A percentile compares a stretch with the other conserved stretches of the same genome.
Evolutionary conservation across 2,888 invertebrate genomes (phyloP).

Genomic region (Ctenicera cuprea): DNA sequence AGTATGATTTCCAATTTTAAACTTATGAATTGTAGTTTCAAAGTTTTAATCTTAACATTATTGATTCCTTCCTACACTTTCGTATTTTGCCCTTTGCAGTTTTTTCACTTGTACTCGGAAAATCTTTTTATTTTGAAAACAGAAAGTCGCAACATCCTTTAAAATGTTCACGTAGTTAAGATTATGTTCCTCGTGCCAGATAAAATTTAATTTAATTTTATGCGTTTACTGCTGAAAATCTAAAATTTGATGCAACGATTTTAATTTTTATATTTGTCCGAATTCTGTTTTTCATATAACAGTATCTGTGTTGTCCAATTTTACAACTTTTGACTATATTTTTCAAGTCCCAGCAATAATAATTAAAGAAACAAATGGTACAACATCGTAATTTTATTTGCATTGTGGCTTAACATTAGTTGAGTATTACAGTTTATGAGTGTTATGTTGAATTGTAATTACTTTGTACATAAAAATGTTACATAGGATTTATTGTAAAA

Average conservation of each 20-base stretch:
- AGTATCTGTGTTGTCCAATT: conserved; percentile 44
- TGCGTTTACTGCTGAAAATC: conserved; percentile 12
- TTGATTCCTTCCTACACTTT: too few relatives aligned
- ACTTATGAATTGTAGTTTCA: too few relatives aligned
- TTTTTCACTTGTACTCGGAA: too few relatives aligned
- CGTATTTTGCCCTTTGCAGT: too few relatives aligned
- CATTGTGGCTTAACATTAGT: conserved; percentile 14
- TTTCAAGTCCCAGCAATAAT: conserved; percentile 11
- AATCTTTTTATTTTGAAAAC: not conserved
- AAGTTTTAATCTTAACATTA: too few relatives aligned
- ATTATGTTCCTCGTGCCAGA: conserved; percentile 70
- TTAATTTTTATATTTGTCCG: not conserved
- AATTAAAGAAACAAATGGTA: conserved; percentile 35
- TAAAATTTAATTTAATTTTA: conserved; percentile 15
- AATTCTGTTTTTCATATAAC: not conserved
- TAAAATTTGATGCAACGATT: not conserved
- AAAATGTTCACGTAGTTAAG: conserved; percentile 43
- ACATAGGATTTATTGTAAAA: conserved; percentile 63
- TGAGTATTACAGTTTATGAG: conserved; percentile 32
- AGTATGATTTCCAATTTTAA: too few relatives aligned
- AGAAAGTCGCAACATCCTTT: conserved; percentile 36
- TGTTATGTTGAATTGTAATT: conserved; percentile 64
- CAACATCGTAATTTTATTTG: conserved; percentile 33
- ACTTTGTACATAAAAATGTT: conserved; percentile 68
- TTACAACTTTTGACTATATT: conserved; percentile 51